phyloP scores from a whole-genome alignment of 2,888 invertebrate genomes.

The Orchesellides sinensis region DNA sequence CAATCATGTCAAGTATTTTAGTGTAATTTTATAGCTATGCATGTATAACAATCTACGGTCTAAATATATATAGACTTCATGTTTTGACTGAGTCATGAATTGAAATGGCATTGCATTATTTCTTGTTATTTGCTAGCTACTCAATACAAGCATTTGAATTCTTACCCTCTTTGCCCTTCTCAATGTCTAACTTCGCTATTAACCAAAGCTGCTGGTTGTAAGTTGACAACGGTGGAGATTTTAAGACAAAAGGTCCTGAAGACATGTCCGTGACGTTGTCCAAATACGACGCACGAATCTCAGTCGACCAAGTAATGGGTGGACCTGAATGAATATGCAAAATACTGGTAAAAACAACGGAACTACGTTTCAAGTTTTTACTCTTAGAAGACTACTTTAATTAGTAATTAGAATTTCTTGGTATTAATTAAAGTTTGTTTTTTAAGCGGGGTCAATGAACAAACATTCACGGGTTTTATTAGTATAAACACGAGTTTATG shows the following conservation, averaged over 20 bases:
- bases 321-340: slow-evolving; percentile 84
- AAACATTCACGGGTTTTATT: background rate
- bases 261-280: slow-evolving; percentile 76
- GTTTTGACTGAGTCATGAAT: no score
- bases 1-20: no score
- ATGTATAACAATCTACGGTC: no score
- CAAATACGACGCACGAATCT: slow-evolving; percentile 79
- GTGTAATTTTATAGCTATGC: no score
- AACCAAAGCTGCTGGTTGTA: slow-evolving; percentile 97
- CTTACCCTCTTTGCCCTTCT: slow-evolving; percentile 88
- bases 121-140: background rate
- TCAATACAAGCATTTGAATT: background rate
- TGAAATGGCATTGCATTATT: no score
- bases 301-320: slow-evolving; percentile 85
- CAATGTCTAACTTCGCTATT: slow-evolving; percentile 89
- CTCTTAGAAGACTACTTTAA: no score
- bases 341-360: slow-evolving; percentile 47
- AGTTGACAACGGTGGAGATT: slow-evolving; percentile 89
- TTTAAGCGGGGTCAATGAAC: no score
- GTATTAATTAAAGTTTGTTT: no score
- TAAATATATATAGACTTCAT: no score
- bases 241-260: slow-evolving; percentile 88
- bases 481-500: background rate
- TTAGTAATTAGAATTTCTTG: no score
- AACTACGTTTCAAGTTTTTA: no score